Percentiles rank a stretch among this genome's conserved stretches.
Conservation (phyloP, 2,888 invertebrate species). For the Plagiodera versicolora region DNA sequence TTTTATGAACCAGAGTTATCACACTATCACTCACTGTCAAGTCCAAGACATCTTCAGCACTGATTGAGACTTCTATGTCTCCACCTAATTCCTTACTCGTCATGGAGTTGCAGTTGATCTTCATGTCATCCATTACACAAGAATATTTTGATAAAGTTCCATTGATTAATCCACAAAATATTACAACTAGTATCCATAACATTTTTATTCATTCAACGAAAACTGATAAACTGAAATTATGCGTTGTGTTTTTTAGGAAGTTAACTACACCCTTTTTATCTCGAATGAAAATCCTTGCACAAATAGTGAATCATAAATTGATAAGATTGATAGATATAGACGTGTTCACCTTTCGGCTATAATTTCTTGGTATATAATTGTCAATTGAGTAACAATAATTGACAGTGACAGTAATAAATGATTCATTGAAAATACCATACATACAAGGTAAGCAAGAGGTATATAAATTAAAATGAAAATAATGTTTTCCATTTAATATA, state of each 20-base stretch:
- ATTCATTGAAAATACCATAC: too few species aligned
- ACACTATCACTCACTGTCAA: constrained; percentile 25
- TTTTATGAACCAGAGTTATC: constrained; percentile 19
- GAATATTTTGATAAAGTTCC: neutral
- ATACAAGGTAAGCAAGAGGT: too few species aligned
- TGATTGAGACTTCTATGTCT: constrained; percentile 19
- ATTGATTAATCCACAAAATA: neutral
- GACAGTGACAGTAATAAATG: too few species aligned
- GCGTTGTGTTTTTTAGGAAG: neutral
- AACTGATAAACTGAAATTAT: neutral
- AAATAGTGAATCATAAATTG: neutral
- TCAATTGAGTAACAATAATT: too few species aligned
- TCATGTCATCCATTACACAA: constrained; percentile 10
- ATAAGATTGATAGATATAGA: neutral
- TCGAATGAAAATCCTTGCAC: neutral
- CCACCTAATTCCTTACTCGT: constrained; percentile 14
- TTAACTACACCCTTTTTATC: neutral
- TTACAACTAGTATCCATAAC: neutral
- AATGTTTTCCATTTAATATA: too few species aligned
- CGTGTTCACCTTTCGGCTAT: too few species aligned
- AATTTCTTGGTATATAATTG: too few species aligned
- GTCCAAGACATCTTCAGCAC: constrained; percentile 22
- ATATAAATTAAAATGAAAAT: too few species aligned
- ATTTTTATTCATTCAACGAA: neutral
- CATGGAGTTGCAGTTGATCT: constrained; percentile 26